Conservation (phyloP, 2,888 invertebrate species). For the Gymnocheta viridis region DNA sequence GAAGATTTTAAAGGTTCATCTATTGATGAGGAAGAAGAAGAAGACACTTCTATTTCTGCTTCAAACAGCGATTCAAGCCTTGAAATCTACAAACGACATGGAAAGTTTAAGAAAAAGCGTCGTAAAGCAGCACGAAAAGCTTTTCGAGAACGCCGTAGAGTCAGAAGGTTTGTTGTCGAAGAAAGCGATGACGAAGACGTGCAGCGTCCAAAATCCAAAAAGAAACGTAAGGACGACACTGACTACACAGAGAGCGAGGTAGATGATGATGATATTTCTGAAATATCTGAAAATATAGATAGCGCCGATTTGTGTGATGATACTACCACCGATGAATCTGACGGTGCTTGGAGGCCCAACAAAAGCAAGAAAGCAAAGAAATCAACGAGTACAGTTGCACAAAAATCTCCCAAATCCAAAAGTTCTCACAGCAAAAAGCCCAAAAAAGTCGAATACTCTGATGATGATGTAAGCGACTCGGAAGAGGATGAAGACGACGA, state of each 20-base stretch:
- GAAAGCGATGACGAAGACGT: slow-evolving; percentile 83
- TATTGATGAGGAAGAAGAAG: slow-evolving; percentile 80
- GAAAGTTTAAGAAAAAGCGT: slow-evolving; percentile 83
- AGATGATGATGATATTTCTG: slow-evolving; percentile 80
- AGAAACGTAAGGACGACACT: slow-evolving; percentile 82
- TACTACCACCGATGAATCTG: slow-evolving; percentile 80
- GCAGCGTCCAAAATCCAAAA: slow-evolving; percentile 84
- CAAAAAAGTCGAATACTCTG: slow-evolving; percentile 78
- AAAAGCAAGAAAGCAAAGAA: slow-evolving; percentile 79
- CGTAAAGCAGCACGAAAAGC: slow-evolving; percentile 83
- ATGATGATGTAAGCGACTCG: slow-evolving; percentile 83
- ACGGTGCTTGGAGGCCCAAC: slow-evolving; percentile 80
- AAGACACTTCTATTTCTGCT: slow-evolving; percentile 83
- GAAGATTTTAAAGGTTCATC: slow-evolving; percentile 94
- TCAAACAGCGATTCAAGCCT: slow-evolving; percentile 84
- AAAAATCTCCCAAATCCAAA: slow-evolving; percentile 78
- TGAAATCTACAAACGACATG: slow-evolving; percentile 82
- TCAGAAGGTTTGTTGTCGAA: slow-evolving; percentile 82
- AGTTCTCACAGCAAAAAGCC: slow-evolving; percentile 74
- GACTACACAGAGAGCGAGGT: slow-evolving; percentile 85
- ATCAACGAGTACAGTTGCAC: slow-evolving; percentile 70
- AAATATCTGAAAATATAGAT: slow-evolving; percentile 80
- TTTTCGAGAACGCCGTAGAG: slow-evolving; percentile 80
- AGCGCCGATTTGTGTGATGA: slow-evolving; percentile 82
- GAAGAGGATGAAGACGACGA: slow-evolving; percentile 85